These are phyloP conservation scores for Anhinga anhinga DNA, from an alignment of 2,113 vertebrate species.

Conservation along the genomic window DNA sequence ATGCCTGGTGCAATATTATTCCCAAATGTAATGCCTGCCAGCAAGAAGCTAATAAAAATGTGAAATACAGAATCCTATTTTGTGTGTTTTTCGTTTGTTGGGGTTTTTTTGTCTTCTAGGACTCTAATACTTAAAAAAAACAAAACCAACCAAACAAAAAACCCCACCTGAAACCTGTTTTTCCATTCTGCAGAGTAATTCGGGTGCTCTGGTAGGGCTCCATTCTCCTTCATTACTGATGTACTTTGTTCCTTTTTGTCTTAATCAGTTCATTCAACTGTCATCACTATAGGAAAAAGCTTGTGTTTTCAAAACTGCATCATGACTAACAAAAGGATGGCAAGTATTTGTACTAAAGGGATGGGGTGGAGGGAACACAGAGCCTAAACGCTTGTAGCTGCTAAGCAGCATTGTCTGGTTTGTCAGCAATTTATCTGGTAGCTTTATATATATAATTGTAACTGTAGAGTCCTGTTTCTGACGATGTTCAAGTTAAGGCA, in stretches of 20 bases:
- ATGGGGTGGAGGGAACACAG: not conserved
- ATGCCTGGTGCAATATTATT: constrained; percentile 79
- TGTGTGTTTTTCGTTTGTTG: not conserved
- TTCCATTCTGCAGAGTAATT: not conserved
- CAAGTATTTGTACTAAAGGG: not conserved
- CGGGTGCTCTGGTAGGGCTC: not conserved
- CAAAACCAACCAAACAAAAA: not conserved
- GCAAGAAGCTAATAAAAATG: constrained; percentile 76
- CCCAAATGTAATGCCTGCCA: constrained; percentile 79
- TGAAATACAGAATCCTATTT: constrained; percentile 59
- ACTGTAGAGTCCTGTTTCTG: not conserved
- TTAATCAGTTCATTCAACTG: not conserved
- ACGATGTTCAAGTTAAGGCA: not conserved
- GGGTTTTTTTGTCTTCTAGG: not conserved
- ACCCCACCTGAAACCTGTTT: not conserved
- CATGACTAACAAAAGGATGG: not conserved
- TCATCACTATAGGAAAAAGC: not conserved
- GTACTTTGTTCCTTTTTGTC: not conserved
- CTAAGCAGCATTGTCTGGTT: not conserved
- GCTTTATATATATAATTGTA: not conserved
- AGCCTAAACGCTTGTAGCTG: not conserved
- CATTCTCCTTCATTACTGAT: not conserved
- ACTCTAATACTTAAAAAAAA: not conserved
- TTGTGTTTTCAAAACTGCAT: not conserved
- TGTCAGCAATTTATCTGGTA: not conserved